Evolutionary conservation across 2,113 vertebrate species (phyloP).

Genomic region (Nothoprocta perdicaria): DNA sequence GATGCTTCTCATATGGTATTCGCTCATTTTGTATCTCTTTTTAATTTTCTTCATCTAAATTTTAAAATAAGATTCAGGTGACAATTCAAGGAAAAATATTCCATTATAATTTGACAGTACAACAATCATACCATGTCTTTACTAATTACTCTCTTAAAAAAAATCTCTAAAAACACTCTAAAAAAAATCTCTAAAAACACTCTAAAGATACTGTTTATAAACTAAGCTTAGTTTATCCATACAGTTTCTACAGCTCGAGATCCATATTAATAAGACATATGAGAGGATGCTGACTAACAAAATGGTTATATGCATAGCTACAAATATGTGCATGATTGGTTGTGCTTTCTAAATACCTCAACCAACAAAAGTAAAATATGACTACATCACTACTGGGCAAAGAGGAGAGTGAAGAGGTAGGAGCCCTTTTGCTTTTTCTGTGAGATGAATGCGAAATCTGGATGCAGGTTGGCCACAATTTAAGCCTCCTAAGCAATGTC

Average conservation of each 20-base stretch:
- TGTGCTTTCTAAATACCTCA: neutral
- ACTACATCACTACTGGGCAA: no score
- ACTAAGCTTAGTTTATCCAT: neutral
- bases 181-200: no score
- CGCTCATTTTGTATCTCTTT: neutral
- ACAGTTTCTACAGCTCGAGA: neutral
- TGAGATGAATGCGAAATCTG: neutral
- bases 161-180: no score
- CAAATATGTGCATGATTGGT: neutral
- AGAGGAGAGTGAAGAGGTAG: neutral
- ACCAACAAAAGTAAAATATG: neutral
- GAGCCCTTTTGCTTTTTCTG: neutral
- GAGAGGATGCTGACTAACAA: neutral
- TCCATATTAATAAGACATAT: neutral
- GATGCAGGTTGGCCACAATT: neutral
- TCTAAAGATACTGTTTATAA: neutral
- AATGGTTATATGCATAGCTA: neutral
- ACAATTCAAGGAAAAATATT: neutral
- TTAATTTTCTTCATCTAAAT: neutral
- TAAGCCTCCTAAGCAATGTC: neutral
- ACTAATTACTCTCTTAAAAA: neutral
- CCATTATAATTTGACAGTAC: neutral
- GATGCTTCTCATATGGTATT: neutral
- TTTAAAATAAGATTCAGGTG: neutral
- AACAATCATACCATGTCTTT: neutral